A percentile compares a stretch with the other conserved stretches of the same genome.
phyloP scores from a whole-genome alignment of 2,797 vertebrate genomes.

The Sebastolobus alascanus region DNA sequence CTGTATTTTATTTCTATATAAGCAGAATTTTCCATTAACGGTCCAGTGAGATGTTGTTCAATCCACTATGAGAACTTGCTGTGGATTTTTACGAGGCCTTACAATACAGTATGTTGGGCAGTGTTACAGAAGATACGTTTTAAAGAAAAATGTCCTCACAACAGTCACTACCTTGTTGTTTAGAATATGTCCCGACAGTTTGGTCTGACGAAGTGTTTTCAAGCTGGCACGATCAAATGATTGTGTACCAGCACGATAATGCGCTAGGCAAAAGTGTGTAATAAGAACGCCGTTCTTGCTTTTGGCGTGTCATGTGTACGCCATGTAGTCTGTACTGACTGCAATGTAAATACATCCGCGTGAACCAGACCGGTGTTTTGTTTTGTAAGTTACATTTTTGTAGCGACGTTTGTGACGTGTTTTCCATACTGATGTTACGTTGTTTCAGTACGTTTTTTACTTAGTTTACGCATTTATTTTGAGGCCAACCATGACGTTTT shows the following conservation, averaged over 20 bases:
- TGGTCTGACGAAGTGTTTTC: slow-evolving; percentile 34
- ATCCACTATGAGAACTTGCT: slow-evolving; percentile 9
- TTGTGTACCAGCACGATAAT: slow-evolving; percentile 8
- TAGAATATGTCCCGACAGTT: slow-evolving; percentile 10
- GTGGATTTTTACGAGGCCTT: slow-evolving; percentile 17
- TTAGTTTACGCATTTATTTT: no score
- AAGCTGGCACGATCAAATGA: slow-evolving; percentile 39
- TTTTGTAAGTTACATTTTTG: no score
- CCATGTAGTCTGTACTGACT: fast-evolving
- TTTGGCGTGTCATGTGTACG: no score
- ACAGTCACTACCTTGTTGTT: slow-evolving; percentile 2
- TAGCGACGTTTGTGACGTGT: no score
- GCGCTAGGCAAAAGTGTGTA: no score
- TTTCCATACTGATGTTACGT: no score
- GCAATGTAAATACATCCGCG: no score
- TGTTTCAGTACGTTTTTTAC: no score
- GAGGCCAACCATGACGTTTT: no score
- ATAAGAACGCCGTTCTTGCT: no score
- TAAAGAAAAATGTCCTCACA: slow-evolving; percentile 9
- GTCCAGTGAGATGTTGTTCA: slow-evolving; percentile 20
- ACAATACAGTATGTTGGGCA: neutral
- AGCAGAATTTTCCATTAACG: slow-evolving; percentile 21
- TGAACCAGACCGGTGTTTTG: no score
- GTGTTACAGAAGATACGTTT: neutral
- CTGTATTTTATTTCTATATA: slow-evolving; percentile 43